phyloP scores from a whole-genome alignment of 1,140 invertebrate genomes.

The Zaprionus lachaisei region DNA sequence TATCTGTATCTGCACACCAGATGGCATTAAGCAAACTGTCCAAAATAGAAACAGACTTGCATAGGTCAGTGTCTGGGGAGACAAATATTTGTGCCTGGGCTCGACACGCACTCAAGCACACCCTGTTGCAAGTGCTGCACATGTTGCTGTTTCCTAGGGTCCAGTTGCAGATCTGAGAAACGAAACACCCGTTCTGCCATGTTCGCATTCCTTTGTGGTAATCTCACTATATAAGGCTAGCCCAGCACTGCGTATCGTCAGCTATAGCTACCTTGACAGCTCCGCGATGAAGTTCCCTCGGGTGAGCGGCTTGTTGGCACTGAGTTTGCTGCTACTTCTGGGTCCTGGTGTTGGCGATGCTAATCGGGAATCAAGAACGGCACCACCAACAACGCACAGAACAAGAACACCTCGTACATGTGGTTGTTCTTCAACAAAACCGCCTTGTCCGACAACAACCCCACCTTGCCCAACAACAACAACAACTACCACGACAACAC shows the following conservation, averaged over 20 bases:
- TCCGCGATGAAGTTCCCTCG: conserved; percentile 25
- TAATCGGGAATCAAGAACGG: not conserved
- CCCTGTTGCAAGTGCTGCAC: not conserved
- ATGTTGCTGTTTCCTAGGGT: not conserved
- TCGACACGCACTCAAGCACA: not conserved
- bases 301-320: conserved; percentile 3
- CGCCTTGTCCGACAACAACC: not conserved
- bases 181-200: not conserved
- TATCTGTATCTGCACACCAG: conserved; percentile 31
- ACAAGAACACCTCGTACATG: not conserved
- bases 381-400: not conserved
- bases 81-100: not conserved
- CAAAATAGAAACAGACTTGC: conserved; percentile 28
- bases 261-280: conserved; percentile 1
- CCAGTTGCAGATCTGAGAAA: not conserved
- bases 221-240: conserved; percentile 36
- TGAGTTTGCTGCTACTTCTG: not conserved
- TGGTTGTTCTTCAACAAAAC: not conserved
- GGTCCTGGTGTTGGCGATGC: not conserved
- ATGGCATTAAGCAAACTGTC: conserved; percentile 47
- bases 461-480: not conserved
- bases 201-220: not conserved
- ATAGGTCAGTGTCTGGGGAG: conserved; percentile 16
- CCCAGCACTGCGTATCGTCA: not conserved
- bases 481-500: not conserved